phyloP scores from a whole-genome alignment of 2,888 invertebrate genomes.

The Nudaria mundana region DNA sequence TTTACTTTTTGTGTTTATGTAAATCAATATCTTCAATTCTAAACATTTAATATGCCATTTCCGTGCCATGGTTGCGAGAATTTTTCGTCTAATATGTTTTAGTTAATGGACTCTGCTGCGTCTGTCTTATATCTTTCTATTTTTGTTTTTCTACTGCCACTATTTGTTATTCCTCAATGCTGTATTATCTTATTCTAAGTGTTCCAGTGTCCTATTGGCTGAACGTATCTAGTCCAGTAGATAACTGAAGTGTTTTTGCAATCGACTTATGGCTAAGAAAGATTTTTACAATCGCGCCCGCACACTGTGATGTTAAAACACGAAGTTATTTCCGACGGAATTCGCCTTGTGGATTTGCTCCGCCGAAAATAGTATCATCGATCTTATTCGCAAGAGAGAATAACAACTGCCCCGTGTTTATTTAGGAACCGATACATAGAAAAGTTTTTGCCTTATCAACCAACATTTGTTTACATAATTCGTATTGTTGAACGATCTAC shows the following conservation, averaged over 20 bases:
- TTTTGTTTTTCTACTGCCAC: conserved; percentile 27
- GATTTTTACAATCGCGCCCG: conserved; percentile 59
- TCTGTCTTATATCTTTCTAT: conserved; percentile 34
- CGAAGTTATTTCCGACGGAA: conserved; percentile 73
- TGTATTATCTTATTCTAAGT: conserved; percentile 41
- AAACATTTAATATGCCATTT: conserved; percentile 43
- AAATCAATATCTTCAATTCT: conserved; percentile 31
- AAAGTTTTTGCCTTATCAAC: conserved; percentile 24
- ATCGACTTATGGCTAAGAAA: conserved; percentile 63
- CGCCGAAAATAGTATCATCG: conserved; percentile 74
- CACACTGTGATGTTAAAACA: conserved; percentile 58
- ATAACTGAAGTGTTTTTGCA: conserved; percentile 61
- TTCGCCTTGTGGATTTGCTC: conserved; percentile 72
- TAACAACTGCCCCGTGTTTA: conserved; percentile 61
- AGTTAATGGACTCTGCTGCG: conserved; percentile 21
- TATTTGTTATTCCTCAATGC: conserved; percentile 29
- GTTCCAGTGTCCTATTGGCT: conserved; percentile 40
- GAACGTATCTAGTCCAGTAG: conserved; percentile 36
- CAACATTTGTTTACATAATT: conserved; percentile 21
- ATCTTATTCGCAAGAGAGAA: conserved; percentile 67
- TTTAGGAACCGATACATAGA: conserved; percentile 54
- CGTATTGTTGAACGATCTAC: conserved; percentile 11
- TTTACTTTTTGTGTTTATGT: conserved; percentile 31
- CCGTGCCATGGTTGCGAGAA: conserved; percentile 19
- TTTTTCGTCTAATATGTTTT: conserved; percentile 18